Evolutionary conservation across 2,888 invertebrate species (phyloP), one percentile per base, ranked within the genome.

Genomic region (Omphaloscelis lunosa): DNA sequence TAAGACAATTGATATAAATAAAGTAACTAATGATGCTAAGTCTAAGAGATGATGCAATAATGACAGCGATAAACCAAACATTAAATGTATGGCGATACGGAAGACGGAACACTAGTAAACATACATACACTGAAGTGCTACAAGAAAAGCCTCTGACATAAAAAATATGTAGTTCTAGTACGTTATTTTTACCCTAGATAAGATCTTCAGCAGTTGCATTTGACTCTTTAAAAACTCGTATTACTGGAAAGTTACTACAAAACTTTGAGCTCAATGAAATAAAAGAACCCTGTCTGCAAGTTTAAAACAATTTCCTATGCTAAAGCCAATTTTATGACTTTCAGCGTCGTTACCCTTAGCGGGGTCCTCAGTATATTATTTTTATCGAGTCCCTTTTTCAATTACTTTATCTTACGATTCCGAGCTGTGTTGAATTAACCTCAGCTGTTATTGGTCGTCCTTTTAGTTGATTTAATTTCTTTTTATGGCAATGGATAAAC

Each of bases 361-460:
- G 15, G 39, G 27, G 56, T 56, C 56, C 48, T 15, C 61, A 53
- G 58, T 71, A 53, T 68, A 79, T 66, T 73, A 75, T 77, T 79
- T 79, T 84, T 79, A 84, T 80, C 1, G 68, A 66, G 72, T 77
- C 71, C 76, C 62, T 65, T 83, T 83, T 75, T 73, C 77, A 83
- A 83, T 83, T 75, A 80, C 77, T 83, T 77, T 69, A 77, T 59
- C 56, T 39, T 80, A 51, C 62, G 27, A 68, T 82, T 73, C 63
- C 58, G 15, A 41, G 58, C n/a, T 34, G 11, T 71, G 45, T 51
- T 58, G 9, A 78, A 82, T 63, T 70, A 62, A 68, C 51, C 39
- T 62, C 41, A 75, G 53, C 15, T 75, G 66, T 75, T 72, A 62
- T 62, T 67, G 8, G 56, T 59, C 27, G 45, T 62, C 17, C 17